Conservation (phyloP, 2,888 invertebrate species). For the Meteorus colon region DNA sequence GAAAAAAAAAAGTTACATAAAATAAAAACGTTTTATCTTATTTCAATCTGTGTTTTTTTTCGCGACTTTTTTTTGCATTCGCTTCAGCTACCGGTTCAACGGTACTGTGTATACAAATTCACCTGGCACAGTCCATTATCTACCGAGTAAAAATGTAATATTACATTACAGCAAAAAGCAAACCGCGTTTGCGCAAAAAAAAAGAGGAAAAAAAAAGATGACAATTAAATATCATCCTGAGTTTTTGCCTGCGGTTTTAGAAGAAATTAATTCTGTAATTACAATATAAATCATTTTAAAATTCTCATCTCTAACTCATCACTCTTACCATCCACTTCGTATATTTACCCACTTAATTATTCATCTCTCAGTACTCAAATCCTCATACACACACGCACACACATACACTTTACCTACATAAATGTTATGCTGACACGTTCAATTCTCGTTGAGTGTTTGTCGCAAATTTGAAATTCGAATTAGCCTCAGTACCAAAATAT, state of each 20-base stretch:
- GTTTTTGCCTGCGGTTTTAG: background rate
- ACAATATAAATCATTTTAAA: background rate
- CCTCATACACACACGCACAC: too few relatives aligned
- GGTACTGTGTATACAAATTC: slow-evolving; percentile 12
- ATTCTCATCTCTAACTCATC: background rate
- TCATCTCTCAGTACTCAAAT: background rate
- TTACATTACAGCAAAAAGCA: background rate
- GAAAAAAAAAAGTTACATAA: background rate
- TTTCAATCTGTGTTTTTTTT: background rate
- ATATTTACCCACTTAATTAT: background rate
- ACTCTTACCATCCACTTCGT: background rate
- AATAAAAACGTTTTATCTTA: background rate
- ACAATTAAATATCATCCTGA: background rate
- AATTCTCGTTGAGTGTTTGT: slow-evolving; percentile 43
- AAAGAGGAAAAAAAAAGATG: background rate
- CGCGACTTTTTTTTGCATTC: background rate
- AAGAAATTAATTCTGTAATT: slow-evolving; percentile 5
- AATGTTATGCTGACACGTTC: slow-evolving; percentile 38
- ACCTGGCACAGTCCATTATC: slow-evolving; percentile 23
- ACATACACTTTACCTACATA: background rate
- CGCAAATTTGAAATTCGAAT: slow-evolving; percentile 45
- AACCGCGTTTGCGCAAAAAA: background rate
- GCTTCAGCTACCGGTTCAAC: slow-evolving; percentile 18
- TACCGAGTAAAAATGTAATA: slow-evolving; percentile 49
- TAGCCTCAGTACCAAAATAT: slow-evolving; percentile 2